Percentiles rank a stretch among this genome's conserved stretches.
These are phyloP conservation scores for Chiloscyllium punctatum DNA, from an alignment of 2,797 vertebrate genomes.

Conservation along the genomic window DNA sequence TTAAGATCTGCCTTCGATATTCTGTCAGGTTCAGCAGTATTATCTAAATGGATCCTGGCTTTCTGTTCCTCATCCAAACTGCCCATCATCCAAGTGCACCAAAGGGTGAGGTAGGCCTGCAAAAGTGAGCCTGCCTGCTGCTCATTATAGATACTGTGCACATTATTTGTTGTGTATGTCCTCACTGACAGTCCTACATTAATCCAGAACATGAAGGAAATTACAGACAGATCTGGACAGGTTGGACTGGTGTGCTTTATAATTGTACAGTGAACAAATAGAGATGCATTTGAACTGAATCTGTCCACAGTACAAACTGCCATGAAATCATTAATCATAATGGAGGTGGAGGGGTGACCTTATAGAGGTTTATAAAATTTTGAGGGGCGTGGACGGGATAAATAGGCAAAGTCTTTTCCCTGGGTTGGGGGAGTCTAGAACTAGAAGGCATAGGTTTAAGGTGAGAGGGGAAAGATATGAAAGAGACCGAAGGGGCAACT, in stretches of 20 bases:
- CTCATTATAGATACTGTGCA: background rate
- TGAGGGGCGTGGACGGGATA: too few species aligned
- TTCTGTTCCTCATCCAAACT: background rate
- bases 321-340: background rate
- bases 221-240: background rate
- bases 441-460: too few species aligned
- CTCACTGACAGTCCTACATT: background rate
- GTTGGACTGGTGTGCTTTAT: too few species aligned
- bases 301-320: background rate
- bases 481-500: too few species aligned
- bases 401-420: too few species aligned
- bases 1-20: background rate
- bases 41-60: background rate
- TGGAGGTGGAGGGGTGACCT: too few species aligned
- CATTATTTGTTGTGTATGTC: background rate
- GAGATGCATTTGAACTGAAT: background rate
- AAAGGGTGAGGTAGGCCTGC: background rate
- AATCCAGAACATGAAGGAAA: background rate
- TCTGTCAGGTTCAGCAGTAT: background rate
- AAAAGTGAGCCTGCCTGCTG: background rate
- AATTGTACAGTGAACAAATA: too few species aligned
- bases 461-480: too few species aligned
- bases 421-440: too few species aligned
- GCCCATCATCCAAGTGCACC: background rate
- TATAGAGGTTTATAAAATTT: too few species aligned